phyloP scores from a whole-genome alignment of 2,888 invertebrate species.

The Diplazon laetatorius region DNA sequence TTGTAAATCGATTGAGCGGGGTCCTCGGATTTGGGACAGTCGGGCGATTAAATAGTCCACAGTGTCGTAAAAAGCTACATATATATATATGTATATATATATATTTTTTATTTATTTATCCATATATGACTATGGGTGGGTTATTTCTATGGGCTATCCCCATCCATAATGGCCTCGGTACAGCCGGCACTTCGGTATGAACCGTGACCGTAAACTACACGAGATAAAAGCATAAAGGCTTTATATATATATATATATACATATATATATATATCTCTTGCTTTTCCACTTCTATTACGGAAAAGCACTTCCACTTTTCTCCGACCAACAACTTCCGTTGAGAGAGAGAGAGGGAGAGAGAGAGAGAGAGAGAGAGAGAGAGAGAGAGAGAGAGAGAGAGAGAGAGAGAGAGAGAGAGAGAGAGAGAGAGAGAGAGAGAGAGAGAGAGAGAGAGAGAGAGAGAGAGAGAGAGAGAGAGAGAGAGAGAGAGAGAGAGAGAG shows the following conservation, averaged over 20 bases:
- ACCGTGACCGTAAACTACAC: conserved; percentile 43
- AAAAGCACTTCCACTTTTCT: conserved; percentile 51
- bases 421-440: conserved; percentile 7
- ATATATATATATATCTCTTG: too few relatives aligned
- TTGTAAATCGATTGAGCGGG: not conserved
- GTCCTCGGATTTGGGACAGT: not conserved
- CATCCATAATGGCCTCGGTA: conserved; percentile 31
- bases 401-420: conserved; percentile 7
- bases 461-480: conserved; percentile 3
- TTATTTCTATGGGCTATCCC: conserved; percentile 36
- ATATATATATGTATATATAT: too few relatives aligned
- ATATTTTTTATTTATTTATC: too few relatives aligned
- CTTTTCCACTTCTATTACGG: conserved; percentile 58
- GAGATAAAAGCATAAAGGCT: conserved; percentile 56
- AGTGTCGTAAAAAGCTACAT: conserved; percentile 17
- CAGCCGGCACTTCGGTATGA: conserved; percentile 25
- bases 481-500: conserved; percentile 6
- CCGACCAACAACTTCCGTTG: conserved; percentile 13
- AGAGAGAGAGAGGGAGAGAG: conserved; percentile 9
- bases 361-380: conserved; percentile 7
- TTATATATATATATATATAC: too few relatives aligned
- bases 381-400: conserved; percentile 1
- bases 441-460: conserved; percentile 2
- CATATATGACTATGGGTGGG: not conserved
- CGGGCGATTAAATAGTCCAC: conserved; percentile 8